Evolutionary conservation across 2,797 vertebrate species (phyloP), one percentile per base, ranked within the genome.

Genomic region (Lagodon rhomboides): DNA sequence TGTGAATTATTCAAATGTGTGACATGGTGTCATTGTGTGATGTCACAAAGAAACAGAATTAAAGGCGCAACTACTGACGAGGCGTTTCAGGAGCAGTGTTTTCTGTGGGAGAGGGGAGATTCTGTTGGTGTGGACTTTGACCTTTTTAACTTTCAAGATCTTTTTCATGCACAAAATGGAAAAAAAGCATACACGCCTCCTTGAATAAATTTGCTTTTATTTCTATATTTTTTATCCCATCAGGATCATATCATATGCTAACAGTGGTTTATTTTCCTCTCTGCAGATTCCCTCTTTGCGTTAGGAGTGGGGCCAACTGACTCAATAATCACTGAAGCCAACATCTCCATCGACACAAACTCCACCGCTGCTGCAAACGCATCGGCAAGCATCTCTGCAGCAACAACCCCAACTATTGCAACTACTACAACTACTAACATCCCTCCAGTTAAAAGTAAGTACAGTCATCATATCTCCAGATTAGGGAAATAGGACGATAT

Each of bases 281-380:
- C 9, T 68, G 23, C 77, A 96, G 95, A 92, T 73, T 93, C 91
- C 59, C 50, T 94, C 60, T 90, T 93, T 80, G 91, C 87, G 54
- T 93, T 88, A 43, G 92, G 87, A 85, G 86, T 87, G 63, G 79
- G 81, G 6, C 90, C 75, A 43, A 90, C 79, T 38, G 92, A 92
- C 79, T 72, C 91, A 73, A 86, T 91, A 23, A 83, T 88, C 30
- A 77, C 59, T 67, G 70, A 87, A 51, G 43, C 71, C 55, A 68
- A 27, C 12, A 12, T 79, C 59, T 59, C 76, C 64, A 65, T 77
- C 4, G 30, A 80, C 5, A 43, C 73, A n/a, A 75, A 81, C 46
- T 79, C 80, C 17, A 72, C 78, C 18, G 74, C 43, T 65, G 73
- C 79, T 49, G 49, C 71, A 2, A 73, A 80, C 44, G 56, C n/a